A percentile compares a stretch with the other conserved stretches of the same genome.
phyloP scores from a whole-genome alignment of 1,140 invertebrate genomes.

The Trichonephila clavata region DNA sequence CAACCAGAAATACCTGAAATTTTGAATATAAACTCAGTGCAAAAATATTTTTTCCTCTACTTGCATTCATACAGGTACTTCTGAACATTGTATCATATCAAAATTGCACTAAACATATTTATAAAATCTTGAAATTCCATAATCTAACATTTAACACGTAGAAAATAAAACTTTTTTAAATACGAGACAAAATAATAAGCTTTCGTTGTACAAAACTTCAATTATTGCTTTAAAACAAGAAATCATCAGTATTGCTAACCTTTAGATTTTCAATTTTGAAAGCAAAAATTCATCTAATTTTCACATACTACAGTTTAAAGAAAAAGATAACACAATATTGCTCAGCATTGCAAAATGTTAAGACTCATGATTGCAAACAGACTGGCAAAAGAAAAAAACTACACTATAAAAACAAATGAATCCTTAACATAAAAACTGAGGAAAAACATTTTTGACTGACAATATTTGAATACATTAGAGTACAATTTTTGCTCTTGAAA shows the following conservation, averaged over 20 bases:
- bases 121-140: neutral
- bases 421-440: neutral
- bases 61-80: slow-evolving; percentile 14
- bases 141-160: neutral
- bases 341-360: slow-evolving; percentile 5
- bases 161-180: slow-evolving; percentile 12
- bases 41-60: slow-evolving; percentile 28
- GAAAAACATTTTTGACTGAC: slow-evolving; percentile 2
- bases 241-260: slow-evolving; percentile 41
- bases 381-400: neutral
- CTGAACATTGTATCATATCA: slow-evolving; percentile 44
- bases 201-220: slow-evolving; percentile 63
- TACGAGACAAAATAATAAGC: slow-evolving; percentile 29
- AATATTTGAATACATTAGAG: neutral
- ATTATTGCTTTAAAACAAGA: slow-evolving; percentile 62
- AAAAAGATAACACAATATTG: slow-evolving; percentile 1
- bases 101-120: slow-evolving; percentile 50
- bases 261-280: slow-evolving; percentile 32
- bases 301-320: neutral
- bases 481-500: neutral
- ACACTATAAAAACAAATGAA: neutral
- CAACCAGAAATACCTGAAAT: slow-evolving; percentile 16
- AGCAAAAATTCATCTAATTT: slow-evolving; percentile 11
- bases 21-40: neutral
- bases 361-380: neutral